Evolutionary conservation across 2,113 vertebrate genomes (phyloP).

Genomic region (Oophaga pumilio): DNA sequence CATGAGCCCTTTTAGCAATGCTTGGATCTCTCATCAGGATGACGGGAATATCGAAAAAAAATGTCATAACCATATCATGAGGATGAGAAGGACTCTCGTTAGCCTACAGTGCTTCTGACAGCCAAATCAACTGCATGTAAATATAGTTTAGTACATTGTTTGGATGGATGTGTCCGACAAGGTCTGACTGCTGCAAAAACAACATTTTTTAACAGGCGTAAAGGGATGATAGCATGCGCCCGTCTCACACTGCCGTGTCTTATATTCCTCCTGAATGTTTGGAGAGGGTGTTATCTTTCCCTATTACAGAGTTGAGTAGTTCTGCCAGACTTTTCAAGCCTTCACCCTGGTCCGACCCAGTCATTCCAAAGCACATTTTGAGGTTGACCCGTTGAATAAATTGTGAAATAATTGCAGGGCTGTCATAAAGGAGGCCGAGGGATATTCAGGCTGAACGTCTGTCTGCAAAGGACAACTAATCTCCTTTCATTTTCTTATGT

Average conservation of each 20-base stretch:
- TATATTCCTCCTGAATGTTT: background rate
- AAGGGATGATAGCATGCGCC: too few species aligned
- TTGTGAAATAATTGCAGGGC: slow-evolving; percentile 31
- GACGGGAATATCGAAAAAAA: background rate
- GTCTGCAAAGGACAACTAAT: slow-evolving; percentile 13
- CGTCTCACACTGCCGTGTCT: background rate
- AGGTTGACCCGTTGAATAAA: background rate
- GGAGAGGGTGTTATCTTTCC: background rate
- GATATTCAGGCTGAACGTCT: background rate
- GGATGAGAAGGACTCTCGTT: too few species aligned
- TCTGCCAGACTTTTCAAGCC: background rate
- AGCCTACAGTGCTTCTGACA: background rate
- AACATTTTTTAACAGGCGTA: background rate
- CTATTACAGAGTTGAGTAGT: background rate
- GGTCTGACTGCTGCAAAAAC: background rate
- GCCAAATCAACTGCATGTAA: background rate
- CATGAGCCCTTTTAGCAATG: background rate
- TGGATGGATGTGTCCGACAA: background rate
- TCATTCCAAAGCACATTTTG: background rate
- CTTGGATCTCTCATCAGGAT: background rate
- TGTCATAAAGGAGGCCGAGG: slow-evolving; percentile 23
- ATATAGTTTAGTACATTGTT: background rate
- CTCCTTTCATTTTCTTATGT: slow-evolving; percentile 1
- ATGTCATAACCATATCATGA: too few species aligned
- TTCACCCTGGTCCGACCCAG: background rate